Evolutionary conservation across 2,113 vertebrate species (phyloP), one percentile per base, ranked within the genome.

Genomic region (Pontoporia blainvillei): DNA sequence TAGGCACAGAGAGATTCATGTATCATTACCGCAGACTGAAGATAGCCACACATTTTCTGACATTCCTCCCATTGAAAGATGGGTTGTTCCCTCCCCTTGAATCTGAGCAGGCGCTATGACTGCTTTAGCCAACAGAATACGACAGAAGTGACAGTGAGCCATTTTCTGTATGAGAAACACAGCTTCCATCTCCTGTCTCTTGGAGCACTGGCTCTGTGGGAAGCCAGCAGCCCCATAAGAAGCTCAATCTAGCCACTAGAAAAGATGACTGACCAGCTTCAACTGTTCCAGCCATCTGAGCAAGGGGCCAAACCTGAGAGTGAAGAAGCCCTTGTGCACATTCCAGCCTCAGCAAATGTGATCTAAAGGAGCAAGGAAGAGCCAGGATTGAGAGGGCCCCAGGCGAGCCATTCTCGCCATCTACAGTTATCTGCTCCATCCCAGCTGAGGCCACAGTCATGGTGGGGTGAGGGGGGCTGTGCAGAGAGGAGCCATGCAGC

Each of bases 381-480:
- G 3, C 46, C 15, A 49, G 31, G 31, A 61, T 21, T 15, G 88
- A 31, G n/a, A 57, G 34, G 18, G 36, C 12, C 34, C 31, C 27
- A 23, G 1, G 2, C 17, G 36, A 69, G 41, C 4, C 31, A 57
- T 36, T 29, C 59, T 23, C 34, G 29, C 57, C 44, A 64, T 21
- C 41, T 54, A 29, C 10, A 2, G 41, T 46, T 41, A 6, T 52
- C 20, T 25, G 12, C 62, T 57, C 25, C 76, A 34, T 7, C 4
- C 49, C 72, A 71, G 29, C 27, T 69, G 52, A 92, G 41, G 8
- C 27, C 20, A 0, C 20, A 61, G 31, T 17, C 49, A 67, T 13
- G n/a, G 12, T 5, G 2, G 54, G 54, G 20, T 20, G 20, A 21
- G 20, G 54, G 54, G 54, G 0, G 54, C 0, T 7, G 0, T 46